Evolutionary conservation across 2,888 invertebrate species (phyloP).

Genomic region (Pammene aurita): DNA sequence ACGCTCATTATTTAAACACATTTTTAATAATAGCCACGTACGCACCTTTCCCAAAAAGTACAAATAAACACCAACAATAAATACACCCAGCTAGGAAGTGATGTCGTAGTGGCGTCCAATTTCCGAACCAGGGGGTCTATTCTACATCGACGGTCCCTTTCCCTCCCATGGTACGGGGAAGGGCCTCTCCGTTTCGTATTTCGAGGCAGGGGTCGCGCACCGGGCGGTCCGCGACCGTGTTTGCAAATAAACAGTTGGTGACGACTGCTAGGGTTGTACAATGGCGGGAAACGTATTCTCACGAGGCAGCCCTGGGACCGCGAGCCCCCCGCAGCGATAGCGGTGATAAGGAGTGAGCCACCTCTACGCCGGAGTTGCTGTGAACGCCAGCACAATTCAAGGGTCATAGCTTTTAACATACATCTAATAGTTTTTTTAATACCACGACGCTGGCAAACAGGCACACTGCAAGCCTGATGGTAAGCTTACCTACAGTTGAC

Average conservation of each 20-base stretch:
- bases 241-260: constrained; percentile 82
- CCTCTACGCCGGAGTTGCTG: no score
- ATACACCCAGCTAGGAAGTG: constrained; percentile 21
- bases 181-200: constrained; percentile 19
- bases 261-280: constrained; percentile 62
- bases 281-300: constrained; percentile 49
- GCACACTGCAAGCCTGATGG: no score
- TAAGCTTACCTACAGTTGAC: no score
- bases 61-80: constrained; percentile 24
- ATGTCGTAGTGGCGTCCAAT: constrained; percentile 11
- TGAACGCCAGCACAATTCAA: no score
- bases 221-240: constrained; percentile 72
- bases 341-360: no score
- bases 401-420: no score
- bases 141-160: constrained; percentile 3
- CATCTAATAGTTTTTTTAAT: no score
- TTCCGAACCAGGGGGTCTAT: constrained; percentile 17
- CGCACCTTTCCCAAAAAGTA: constrained; percentile 23
- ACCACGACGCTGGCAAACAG: no score
- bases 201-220: constrained; percentile 51
- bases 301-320: constrained; percentile 32
- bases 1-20: background rate
- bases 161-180: constrained; percentile 5
- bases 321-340: constrained; percentile 26
- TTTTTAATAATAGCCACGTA: background rate